Percentiles rank a stretch among this genome's conserved stretches.
Evolutionary conservation across 1,140 invertebrate species (phyloP).

Genomic region (Tetramorium simillimum): DNA sequence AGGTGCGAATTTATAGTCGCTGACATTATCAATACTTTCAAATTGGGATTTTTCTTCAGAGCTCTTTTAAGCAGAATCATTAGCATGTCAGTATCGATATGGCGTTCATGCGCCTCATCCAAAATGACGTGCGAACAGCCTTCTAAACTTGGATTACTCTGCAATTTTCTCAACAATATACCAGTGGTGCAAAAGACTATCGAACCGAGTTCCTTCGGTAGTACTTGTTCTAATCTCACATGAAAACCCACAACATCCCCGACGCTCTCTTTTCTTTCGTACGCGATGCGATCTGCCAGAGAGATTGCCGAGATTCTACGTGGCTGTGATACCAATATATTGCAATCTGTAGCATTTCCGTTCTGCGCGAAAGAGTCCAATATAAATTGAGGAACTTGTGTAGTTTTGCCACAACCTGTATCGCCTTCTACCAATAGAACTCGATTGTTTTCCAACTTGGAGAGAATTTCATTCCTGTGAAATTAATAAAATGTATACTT

Average conservation of each 20-base stretch:
- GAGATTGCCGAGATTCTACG: conserved; percentile 95
- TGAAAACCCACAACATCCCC: conserved; percentile 96
- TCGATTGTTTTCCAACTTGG: conserved; percentile 80
- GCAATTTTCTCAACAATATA: conserved; percentile 90
- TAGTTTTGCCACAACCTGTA: conserved; percentile 96
- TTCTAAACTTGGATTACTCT: conserved; percentile 83
- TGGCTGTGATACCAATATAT: conserved; percentile 96
- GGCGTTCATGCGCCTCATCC: conserved; percentile 92
- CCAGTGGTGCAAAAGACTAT: conserved; percentile 92
- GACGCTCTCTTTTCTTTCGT: conserved; percentile 92
- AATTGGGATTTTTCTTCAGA: conserved; percentile 82
- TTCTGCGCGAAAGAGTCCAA: conserved; percentile 89
- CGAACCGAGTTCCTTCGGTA: conserved; percentile 81
- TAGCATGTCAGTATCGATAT: conserved; percentile 88
- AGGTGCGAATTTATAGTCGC: conserved; percentile 92
- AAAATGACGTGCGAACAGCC: conserved; percentile 90
- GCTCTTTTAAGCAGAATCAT: conserved; percentile 86
- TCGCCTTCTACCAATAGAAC: conserved; percentile 93
- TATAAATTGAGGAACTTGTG: conserved; percentile 96
- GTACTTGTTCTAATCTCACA: conserved; percentile 77
- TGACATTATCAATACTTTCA: conserved; percentile 93
- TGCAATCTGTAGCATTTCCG: conserved; percentile 84
- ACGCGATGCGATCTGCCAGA: conserved; percentile 93
- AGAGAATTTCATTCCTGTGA: conserved; percentile 73
- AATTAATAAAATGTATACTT: conserved; percentile 15